These are phyloP conservation scores for Parauchenoglanis ngamensis DNA, from an alignment of 2,797 vertebrate genomes.

Conservation along the genomic window DNA sequence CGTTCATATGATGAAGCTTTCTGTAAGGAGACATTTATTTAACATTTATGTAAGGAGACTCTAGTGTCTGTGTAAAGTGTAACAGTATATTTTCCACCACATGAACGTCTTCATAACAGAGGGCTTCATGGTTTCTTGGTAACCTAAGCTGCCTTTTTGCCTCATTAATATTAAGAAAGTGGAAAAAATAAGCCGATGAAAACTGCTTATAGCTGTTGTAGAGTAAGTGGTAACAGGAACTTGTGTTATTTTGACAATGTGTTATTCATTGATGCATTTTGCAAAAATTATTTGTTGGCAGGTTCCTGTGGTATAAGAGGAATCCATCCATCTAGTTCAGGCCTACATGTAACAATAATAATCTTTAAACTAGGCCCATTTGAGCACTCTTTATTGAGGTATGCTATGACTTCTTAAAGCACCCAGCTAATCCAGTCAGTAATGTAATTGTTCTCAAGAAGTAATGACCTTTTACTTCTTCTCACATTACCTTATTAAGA, in stretches of 20 bases:
- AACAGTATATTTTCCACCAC: not conserved
- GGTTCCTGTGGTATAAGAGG: not conserved
- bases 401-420: not conserved
- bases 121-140: not conserved
- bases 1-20: not conserved
- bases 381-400: not conserved
- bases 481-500: conserved; percentile 10
- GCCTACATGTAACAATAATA: not conserved
- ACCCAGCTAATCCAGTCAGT: conserved; percentile 5
- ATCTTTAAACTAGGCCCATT: not conserved
- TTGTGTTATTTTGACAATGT: too few relatives aligned
- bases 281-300: not conserved
- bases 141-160: too few relatives aligned
- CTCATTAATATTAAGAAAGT: too few relatives aligned
- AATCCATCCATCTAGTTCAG: not conserved
- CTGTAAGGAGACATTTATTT: not conserved
- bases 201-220: too few relatives aligned
- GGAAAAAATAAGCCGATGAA: too few relatives aligned
- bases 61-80: not conserved
- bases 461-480: conserved; percentile 23
- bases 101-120: not conserved
- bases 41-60: not conserved
- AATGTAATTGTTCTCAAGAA: conserved; percentile 19
- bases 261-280: not conserved
- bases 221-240: too few relatives aligned